Evolutionary conservation across 1,140 invertebrate genomes (phyloP), one percentile per base, ranked within the genome.

Genomic region (Oppia nitens): DNA sequence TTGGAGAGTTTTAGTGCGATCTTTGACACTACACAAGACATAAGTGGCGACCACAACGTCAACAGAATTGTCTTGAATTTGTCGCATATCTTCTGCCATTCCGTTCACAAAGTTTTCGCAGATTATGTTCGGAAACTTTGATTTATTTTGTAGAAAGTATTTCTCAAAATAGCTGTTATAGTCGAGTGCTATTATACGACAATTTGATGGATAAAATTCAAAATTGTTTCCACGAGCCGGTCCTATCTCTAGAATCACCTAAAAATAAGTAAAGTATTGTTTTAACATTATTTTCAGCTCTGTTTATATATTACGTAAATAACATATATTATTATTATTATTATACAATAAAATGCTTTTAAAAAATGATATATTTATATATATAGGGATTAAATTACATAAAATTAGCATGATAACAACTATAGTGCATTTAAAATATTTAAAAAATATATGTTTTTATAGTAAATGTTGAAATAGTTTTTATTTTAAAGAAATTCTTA

Each of bases 41-140:
- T 64, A 48, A 11, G 67, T 68, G 4, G 64, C 62, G 9, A 71
- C 68, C 2, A 71, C 68, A 9, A 64, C 64, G 54, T 71, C 69
- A 2, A 71, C 63, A 23, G 63, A 66, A 11, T 63, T 57, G 24
- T 64, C 58, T 47, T 55, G 29, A 20, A 70, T 59, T 21, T 59
- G 57, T 9, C 60, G 55, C 55, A 71, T 63, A 24, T 65, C 57
- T 52, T 71, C 70, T 12, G 60, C 70, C 26, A 24, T 45, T 21
- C 56, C 51, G 0, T 67, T 47, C 11, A 68, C 57, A 53, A 64
- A 63, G 25, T 65, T 59, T 57, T 71, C 67, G 2, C 14, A 49
- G 20, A 21, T 49, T 0, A 57, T 45, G 32, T 40, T 6, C 25
- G 40, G 40, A 1, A 21, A 50, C n/a, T 50, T 50, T 9, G n/a